phyloP scores from a whole-genome alignment of 1,140 invertebrate species.

The Limonius californicus region DNA sequence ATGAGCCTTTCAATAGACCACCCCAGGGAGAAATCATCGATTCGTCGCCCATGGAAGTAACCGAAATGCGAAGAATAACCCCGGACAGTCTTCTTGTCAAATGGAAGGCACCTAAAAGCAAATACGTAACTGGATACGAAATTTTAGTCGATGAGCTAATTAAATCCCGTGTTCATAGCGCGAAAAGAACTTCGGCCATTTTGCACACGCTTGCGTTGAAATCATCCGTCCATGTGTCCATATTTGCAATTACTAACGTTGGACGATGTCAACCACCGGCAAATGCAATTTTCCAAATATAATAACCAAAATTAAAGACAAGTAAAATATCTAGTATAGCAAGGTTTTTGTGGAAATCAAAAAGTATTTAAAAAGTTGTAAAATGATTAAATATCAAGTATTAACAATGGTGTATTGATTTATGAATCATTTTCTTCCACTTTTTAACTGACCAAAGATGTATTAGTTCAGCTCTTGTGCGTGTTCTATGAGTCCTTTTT shows the following conservation, averaged over 20 bases:
- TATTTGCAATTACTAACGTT: too few species aligned
- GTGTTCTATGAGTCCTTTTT: too few species aligned
- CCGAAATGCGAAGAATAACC: constrained; percentile 21
- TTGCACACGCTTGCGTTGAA: too few species aligned
- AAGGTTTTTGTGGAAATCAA: too few species aligned
- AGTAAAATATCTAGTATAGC: background rate
- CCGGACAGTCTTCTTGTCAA: constrained; percentile 34
- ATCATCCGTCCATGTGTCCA: too few species aligned
- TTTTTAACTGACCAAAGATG: background rate
- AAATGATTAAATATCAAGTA: too few species aligned
- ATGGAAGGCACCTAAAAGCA: constrained; percentile 26
- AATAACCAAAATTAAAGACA: background rate
- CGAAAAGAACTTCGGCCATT: constrained; percentile 31
- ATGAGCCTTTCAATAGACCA: background rate
- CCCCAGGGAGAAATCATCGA: background rate
- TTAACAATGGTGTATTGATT: too few species aligned
- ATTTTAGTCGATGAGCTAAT: constrained; percentile 31
- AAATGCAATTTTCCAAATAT: too few species aligned
- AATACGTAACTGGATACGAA: constrained; percentile 31
- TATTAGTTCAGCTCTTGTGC: background rate
- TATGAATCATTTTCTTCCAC: too few species aligned
- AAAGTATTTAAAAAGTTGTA: too few species aligned
- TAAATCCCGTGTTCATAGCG: constrained; percentile 34
- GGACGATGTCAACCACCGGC: too few species aligned
- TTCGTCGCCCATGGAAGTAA: background rate